Evolutionary conservation across 1,140 invertebrate genomes (phyloP).

Genomic region (Drosophila aff.): DNA sequence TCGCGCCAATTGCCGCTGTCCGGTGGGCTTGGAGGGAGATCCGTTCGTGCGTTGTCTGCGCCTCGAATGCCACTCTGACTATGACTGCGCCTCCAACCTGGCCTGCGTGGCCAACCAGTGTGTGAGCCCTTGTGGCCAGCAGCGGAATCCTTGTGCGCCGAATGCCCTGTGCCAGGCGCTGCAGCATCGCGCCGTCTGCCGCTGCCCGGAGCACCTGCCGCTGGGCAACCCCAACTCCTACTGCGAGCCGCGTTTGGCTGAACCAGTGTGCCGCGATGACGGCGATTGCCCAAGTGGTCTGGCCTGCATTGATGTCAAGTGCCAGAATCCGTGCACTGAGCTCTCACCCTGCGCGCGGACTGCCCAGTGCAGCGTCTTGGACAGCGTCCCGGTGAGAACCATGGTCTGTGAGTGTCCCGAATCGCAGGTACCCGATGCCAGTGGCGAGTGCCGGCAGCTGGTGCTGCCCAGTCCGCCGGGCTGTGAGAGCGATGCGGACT

Average conservation of each 20-base stretch:
- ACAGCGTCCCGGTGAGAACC: conserved; percentile 92
- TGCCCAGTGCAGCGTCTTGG: conserved; percentile 91
- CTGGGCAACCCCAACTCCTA: conserved; percentile 92
- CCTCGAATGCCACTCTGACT: conserved; percentile 91
- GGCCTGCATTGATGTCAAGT: conserved; percentile 92
- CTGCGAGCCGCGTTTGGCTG: conserved; percentile 87
- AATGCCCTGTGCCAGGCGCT: conserved; percentile 92
- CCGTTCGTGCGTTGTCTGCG: conserved; percentile 91
- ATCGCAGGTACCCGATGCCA: conserved; percentile 91
- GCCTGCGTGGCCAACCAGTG: conserved; percentile 90
- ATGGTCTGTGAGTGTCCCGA: conserved; percentile 94
- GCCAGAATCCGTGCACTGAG: conserved; percentile 91
- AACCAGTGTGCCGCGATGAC: conserved; percentile 90
- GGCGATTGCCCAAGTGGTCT: conserved; percentile 91
- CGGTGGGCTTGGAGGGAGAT: conserved; percentile 89
- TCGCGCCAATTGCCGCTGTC: conserved; percentile 91
- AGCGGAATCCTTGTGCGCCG: conserved; percentile 89
- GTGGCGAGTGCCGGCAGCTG: conserved; percentile 91
- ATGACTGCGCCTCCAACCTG: conserved; percentile 90
- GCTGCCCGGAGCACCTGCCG: conserved; percentile 91
- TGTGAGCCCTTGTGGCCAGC: conserved; percentile 89
- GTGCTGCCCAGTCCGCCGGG: conserved; percentile 89
- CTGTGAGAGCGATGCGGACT: conserved; percentile 92
- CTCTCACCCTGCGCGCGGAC: conserved; percentile 90
- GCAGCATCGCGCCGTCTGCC: conserved; percentile 91